Base-by-base conservation (phyloP, 2,113 vertebrate genomes). In the Menura novaehollandiae region DNA sequence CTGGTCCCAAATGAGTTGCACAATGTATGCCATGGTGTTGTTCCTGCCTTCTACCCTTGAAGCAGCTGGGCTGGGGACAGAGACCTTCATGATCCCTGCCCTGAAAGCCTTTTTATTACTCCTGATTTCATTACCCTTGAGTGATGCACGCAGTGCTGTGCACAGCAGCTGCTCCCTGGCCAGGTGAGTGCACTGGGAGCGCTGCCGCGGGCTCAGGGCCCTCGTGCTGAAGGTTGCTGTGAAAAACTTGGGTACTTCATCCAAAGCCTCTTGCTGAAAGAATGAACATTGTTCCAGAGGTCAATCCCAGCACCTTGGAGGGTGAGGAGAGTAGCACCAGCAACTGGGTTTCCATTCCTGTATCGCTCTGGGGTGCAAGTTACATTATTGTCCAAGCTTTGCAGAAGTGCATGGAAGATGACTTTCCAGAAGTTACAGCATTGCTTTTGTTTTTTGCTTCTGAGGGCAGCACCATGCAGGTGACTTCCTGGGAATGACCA, bases 1-100 rank as follows among this genome's bases (percentile, higher is more conserved):
- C 4, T 59, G 19, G 9, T 51, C 33, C 47, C 13, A 41, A 1
- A 28, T 0, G 0, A 32, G 15, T 14, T 26, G 15, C 14, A 28
- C 15, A 35, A 13, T 3, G 1, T 9, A 5, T 11, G 35, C 21
- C 20, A 21, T 1, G 7, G 14, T 71, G 56, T 37, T 39, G 3
- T 15, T 43, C 24, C 37, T 67, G 66, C 15, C 41, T 75, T 78
- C 43, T 49, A 26, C 47, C 13, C 69, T 47, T 52, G 41, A 69
- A 60, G 41, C 46, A 62, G 16, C 6, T 11, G 24, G 4, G 8
- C 7, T 13, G 5, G 15, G 26, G 33, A 22, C 21, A 60, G 21
- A 72, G n/a, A 13, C 35, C 32, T 39, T 43, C 32, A 32, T 11
- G 11, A 17, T 71, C 19, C 20, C 20, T 76, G 39, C 12, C 37